Evolutionary conservation across 2,888 invertebrate genomes (phyloP), one percentile per base, ranked within the genome.

Genomic region (Cordilura impudica): DNA sequence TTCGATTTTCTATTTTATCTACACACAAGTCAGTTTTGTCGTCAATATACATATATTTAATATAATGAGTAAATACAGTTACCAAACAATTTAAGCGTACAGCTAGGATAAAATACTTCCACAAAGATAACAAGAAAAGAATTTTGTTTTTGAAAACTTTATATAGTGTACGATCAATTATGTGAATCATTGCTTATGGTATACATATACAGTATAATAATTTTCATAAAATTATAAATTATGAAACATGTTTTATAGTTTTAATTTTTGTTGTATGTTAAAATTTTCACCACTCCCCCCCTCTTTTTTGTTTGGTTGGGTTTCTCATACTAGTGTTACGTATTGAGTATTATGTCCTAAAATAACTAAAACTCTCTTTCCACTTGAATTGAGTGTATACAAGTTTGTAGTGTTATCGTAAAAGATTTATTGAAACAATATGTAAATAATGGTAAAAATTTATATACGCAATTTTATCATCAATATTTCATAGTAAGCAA

Each of bases 191-290:
- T 31, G 0, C 31, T 1, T 5, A 18, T 16, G 1, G 8, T 14
- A 4, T 31, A 14, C 26, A 8, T 14, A 14, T n/a, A 21, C 23
- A n/a, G 2, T 61, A 14, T 31, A 61, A 26, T 29, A 43, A 61
- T 18, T 29, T 53, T 53, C 18, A 43, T 54, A 35, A 54, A 54
- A 45, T 45, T 47, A 71, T 54, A 54, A 61, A 61, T 45, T 47
- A 71, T 53, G 16, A 35, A 63, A 53, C 3, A 71, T 71, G 23
- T 63, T 63, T 63, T 54, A 54, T 71, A 53, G 61, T 71, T 61
- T 71, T 31, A 45, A 71, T 43, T 61, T 70, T 61, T 71, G 29
- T 54, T 61, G 61, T 71, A 45, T 63, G 71, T 53, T 53, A 23
- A 47, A 47, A 45, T 12, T 19, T 31, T 12, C 1, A 31, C 8